These are phyloP conservation scores for Dysdera silvatica DNA, from an alignment of 1,140 invertebrate genomes.

Conservation along the genomic window DNA sequence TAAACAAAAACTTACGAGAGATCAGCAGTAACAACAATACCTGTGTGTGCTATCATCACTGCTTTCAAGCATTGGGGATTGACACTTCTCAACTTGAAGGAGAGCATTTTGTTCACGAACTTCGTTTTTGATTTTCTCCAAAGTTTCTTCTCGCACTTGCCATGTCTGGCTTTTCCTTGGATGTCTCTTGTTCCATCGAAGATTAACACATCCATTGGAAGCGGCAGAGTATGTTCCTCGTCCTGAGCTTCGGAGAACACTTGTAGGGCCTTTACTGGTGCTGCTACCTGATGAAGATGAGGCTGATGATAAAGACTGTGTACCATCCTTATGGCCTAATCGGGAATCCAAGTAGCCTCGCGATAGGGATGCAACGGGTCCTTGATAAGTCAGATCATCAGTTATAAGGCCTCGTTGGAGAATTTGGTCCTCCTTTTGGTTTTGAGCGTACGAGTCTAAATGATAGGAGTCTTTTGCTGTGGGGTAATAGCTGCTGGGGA, in stretches of 20 bases:
- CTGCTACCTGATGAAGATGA: not conserved
- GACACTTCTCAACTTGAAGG: slow-evolving; percentile 12
- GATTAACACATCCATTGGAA: too few species aligned
- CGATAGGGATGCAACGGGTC: slow-evolving; percentile 28
- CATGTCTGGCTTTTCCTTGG: slow-evolving; percentile 13
- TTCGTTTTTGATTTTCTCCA: slow-evolving; percentile 26
- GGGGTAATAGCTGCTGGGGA: slow-evolving; percentile 26
- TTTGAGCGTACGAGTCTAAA: slow-evolving; percentile 12
- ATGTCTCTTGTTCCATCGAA: slow-evolving; percentile 1
- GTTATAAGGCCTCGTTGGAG: slow-evolving; percentile 26
- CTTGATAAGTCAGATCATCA: slow-evolving; percentile 29
- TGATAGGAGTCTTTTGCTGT: slow-evolving; percentile 19
- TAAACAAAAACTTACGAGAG: not conserved
- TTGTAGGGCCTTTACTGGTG: not conserved
- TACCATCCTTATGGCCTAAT: not conserved
- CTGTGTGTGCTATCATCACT: not conserved
- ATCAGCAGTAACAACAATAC: not conserved
- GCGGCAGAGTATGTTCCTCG: not conserved
- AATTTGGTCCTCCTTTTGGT: slow-evolving; percentile 25
- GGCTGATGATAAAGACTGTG: slow-evolving; percentile 9
- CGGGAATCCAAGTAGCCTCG: slow-evolving; percentile 12
- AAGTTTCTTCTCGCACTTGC: slow-evolving; percentile 29
- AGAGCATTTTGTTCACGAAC: slow-evolving; percentile 29
- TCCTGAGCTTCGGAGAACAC: not conserved
- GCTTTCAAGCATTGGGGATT: not conserved